A percentile compares a stretch with the other conserved stretches of the same genome.
phyloP scores from a whole-genome alignment of 2,113 vertebrate species.

The Stictonetta naevosa region DNA sequence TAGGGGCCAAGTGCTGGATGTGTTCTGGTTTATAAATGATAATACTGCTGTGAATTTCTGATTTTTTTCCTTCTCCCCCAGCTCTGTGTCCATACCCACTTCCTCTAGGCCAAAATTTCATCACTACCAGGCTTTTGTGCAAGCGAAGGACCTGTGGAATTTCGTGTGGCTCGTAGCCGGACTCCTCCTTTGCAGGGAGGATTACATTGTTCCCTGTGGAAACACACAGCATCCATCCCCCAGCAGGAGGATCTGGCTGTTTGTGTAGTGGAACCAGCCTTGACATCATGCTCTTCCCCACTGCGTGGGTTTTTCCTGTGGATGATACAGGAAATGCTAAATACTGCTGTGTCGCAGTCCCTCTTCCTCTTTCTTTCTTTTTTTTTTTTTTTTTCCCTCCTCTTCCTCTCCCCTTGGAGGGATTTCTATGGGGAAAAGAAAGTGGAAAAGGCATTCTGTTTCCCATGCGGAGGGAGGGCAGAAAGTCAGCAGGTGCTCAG shows the following conservation, averaged over 20 bases:
- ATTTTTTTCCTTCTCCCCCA: not conserved
- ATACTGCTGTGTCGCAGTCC: not conserved
- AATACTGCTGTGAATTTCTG: not conserved
- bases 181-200: not conserved
- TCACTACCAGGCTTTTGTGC: not conserved
- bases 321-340: constrained; percentile 41
- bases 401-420: not conserved
- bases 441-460: not conserved
- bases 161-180: not conserved
- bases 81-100: not conserved
- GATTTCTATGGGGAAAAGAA: not conserved
- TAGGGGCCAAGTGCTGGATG: not conserved
- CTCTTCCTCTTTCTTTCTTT: not conserved
- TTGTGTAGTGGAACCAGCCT: not conserved
- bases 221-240: not conserved
- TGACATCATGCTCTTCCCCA: constrained; percentile 21
- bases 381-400: accelerated
- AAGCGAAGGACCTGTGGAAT: not conserved
- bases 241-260: constrained; percentile 24
- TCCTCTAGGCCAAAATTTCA: not conserved
- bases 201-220: not conserved
- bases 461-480: not conserved
- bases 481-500: not conserved
- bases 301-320: constrained; percentile 49
- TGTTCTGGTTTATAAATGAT: not conserved